Conservation (phyloP, 2,888 invertebrate species). For the Ectemnius cavifrons region DNA sequence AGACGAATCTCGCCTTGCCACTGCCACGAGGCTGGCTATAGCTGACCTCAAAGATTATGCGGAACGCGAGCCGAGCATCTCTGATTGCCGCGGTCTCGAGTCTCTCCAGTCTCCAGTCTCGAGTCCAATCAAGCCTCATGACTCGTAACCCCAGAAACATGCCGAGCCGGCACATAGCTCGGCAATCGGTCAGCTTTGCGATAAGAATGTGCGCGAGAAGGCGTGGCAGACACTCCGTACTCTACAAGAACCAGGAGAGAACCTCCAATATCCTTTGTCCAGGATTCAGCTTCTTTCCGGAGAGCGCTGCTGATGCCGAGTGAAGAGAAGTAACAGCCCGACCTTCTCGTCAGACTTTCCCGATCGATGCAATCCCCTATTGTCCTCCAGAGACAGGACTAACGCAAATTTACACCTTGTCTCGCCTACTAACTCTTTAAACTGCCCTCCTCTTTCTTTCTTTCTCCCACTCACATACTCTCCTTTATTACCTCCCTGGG, state of each 20-base stretch:
- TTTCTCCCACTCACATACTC: no score
- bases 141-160: no score
- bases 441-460: no score
- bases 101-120: neutral
- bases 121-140: no score
- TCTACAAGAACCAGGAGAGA: no score
- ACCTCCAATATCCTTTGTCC: conserved; percentile 1
- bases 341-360: conserved; percentile 16
- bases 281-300: conserved; percentile 16
- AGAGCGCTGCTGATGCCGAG: neutral
- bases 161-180: no score
- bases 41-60: conserved; percentile 36
- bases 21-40: conserved; percentile 33
- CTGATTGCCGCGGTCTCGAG: neutral
- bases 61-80: conserved; percentile 8
- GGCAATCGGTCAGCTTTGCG: neutral
- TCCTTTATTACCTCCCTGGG: no score
- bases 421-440: neutral
- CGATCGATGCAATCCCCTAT: conserved; percentile 16
- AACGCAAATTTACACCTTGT: conserved; percentile 10
- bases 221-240: neutral
- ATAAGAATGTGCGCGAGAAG: conserved; percentile 3
- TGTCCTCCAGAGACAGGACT: neutral
- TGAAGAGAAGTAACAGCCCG: no score
- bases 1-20: conserved; percentile 46